Percentiles rank a stretch among this genome's conserved stretches.
phyloP scores from a whole-genome alignment of 2,888 invertebrate species.

The Leptinotarsa rubiginosa region DNA sequence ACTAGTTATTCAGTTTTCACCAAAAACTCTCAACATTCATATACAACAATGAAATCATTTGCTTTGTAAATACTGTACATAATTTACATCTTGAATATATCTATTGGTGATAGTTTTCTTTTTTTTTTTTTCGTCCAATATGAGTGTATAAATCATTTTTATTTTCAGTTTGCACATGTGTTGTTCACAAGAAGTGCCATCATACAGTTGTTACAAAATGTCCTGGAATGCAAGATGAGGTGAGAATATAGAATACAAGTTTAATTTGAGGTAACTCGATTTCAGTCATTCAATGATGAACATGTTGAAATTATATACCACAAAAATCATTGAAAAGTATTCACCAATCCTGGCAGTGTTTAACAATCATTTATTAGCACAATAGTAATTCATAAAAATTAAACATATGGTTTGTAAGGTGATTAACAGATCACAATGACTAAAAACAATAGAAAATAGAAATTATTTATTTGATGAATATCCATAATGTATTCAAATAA shows the following conservation, averaged over 20 bases:
- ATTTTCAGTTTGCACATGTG: constrained; percentile 92
- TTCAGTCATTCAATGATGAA: too few relatives aligned
- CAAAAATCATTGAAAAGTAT: too few relatives aligned
- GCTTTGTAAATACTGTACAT: constrained; percentile 35
- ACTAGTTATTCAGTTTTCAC: background rate
- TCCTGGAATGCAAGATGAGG: constrained; percentile 96
- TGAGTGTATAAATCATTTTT: constrained; percentile 19
- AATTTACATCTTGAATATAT: constrained; percentile 10
- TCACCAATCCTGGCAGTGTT: too few relatives aligned
- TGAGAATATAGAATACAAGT: constrained; percentile 56
- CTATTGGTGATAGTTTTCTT: constrained; percentile 29
- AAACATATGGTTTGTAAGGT: too few relatives aligned
- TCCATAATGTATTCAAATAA: too few relatives aligned
- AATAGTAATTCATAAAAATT: too few relatives aligned
- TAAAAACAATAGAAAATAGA: too few relatives aligned
- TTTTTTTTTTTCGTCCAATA: background rate
- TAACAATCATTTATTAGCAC: too few relatives aligned
- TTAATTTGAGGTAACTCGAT: background rate
- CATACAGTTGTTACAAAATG: constrained; percentile 97
- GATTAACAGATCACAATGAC: too few relatives aligned
- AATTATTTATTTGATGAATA: too few relatives aligned
- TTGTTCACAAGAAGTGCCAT: constrained; percentile 99
- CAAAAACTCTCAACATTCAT: background rate
- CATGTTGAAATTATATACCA: too few relatives aligned
- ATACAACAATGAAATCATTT: constrained; percentile 9